Evolutionary conservation across 2,113 vertebrate genomes (phyloP).

Genomic region (Urocitellus parryii): DNA sequence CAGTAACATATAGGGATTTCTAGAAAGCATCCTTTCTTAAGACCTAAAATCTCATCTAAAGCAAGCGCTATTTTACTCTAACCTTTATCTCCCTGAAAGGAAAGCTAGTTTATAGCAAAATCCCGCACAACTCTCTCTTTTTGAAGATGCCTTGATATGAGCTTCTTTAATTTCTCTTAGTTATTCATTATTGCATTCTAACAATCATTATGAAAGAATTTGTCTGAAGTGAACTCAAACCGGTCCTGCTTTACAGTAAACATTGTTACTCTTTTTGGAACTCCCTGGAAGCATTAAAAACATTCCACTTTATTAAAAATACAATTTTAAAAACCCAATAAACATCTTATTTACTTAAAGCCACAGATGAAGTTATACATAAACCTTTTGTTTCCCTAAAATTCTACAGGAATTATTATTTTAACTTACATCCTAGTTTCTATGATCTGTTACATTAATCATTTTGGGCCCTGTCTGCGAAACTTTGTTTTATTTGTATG

Average conservation of each 20-base stretch:
- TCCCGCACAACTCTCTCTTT: neutral
- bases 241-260: neutral
- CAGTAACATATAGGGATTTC: neutral
- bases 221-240: neutral
- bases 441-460: neutral
- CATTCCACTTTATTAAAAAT: neutral
- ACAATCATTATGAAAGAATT: neutral
- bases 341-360: neutral
- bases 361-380: neutral
- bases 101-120: neutral
- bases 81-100: neutral
- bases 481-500: neutral
- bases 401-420: neutral
- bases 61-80: neutral
- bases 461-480: neutral
- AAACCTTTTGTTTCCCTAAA: neutral
- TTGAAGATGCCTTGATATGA: neutral
- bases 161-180: neutral
- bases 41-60: neutral
- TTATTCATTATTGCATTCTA: conserved; percentile 18
- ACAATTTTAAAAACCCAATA: neutral
- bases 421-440: neutral
- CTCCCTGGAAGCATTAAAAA: neutral
- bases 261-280: neutral
- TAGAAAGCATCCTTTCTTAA: neutral